Base-by-base conservation (phyloP, 2,888 invertebrate genomes). In the Craniophora ligustri region DNA sequence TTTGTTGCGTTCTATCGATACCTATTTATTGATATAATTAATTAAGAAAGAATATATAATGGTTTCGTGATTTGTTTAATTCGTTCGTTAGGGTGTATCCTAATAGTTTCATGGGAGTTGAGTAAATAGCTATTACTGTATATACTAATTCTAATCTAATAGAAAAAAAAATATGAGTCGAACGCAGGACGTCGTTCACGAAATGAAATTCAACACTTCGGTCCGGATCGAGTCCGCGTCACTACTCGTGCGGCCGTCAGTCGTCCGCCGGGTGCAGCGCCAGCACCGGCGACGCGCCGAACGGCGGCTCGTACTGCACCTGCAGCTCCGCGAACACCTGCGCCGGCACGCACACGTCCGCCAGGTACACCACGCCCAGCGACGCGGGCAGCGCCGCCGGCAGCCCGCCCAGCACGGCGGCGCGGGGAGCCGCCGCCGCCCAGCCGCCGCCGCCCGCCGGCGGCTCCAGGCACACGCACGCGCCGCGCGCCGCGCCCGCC, bases 301-400 rank as follows among this genome's bases (percentile, higher is more conserved):
- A 98, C 5, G 98, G 98, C 67, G 98, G 96, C 78, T 95, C 95
- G 92, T 98, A 98, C 65, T 94, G 94, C 61, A 98, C 96, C 49
- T 96, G 96, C 71, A 96, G 95, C 76, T 96, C 96, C 45, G 94
- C 91, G 91, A 96, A 98, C 75, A 98, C 94, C 5, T 49, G 57
- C 68, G 95, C 93, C 19, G 98, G 98, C 79, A 98, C 95, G 70
- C 48, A 78, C 67, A 63, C 63, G 63, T 63, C 49, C 13, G 74
- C 64, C 76, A 66, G 60, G 60, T 47, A 41, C 67, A 30, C 46
- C 81, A 73, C 73, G 83, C 79, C 41, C 71, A 63, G 70, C 62
- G 84, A 80, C 68, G 81, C 59, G 46, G 45, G 5, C 56, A 45
- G 71, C 68, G 94, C 78, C 94, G 95, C 38, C 95, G 95, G 96